Evolutionary conservation across 2,797 vertebrate genomes (phyloP).

Genomic region (Pelodytes ibericus): DNA sequence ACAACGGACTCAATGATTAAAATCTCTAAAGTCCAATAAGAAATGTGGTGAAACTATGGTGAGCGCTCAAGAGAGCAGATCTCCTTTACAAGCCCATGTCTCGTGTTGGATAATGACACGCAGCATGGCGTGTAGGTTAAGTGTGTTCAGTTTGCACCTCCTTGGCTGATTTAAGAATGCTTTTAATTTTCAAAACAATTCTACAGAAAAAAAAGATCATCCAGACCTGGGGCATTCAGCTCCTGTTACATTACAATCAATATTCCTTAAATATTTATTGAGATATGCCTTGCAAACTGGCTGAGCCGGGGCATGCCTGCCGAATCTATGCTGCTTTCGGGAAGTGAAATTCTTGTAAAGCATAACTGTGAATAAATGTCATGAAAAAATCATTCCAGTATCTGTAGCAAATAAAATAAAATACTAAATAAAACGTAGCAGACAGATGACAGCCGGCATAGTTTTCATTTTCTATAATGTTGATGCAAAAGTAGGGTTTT

Average conservation of each 20-base stretch:
- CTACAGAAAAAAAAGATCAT: slow-evolving; percentile 44
- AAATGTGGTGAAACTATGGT: background rate
- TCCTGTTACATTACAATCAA: slow-evolving; percentile 55
- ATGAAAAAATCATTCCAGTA: slow-evolving; percentile 7
- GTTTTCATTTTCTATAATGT: background rate
- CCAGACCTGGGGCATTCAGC: slow-evolving; percentile 46
- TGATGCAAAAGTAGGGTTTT: background rate
- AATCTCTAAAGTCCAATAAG: background rate
- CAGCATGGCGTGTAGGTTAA: slow-evolving; percentile 40
- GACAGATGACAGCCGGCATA: background rate
- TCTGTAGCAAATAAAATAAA: slow-evolving; percentile 1
- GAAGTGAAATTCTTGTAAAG: slow-evolving; percentile 46
- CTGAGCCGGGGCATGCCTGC: slow-evolving; percentile 42
- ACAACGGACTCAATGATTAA: background rate
- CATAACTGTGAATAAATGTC: slow-evolving; percentile 38
- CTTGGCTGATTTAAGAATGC: slow-evolving; percentile 40
- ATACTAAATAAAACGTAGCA: background rate
- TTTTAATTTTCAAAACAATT: slow-evolving; percentile 54
- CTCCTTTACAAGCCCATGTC: background rate
- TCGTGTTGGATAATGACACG: background rate
- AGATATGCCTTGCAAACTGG: slow-evolving; percentile 44
- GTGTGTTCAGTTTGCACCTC: slow-evolving; percentile 44
- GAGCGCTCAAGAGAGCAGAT: background rate
- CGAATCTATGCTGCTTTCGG: slow-evolving; percentile 47
- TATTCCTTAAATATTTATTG: slow-evolving; percentile 54